Conservation (phyloP, 2,797 vertebrate species). For the Rhincodon typus region DNA sequence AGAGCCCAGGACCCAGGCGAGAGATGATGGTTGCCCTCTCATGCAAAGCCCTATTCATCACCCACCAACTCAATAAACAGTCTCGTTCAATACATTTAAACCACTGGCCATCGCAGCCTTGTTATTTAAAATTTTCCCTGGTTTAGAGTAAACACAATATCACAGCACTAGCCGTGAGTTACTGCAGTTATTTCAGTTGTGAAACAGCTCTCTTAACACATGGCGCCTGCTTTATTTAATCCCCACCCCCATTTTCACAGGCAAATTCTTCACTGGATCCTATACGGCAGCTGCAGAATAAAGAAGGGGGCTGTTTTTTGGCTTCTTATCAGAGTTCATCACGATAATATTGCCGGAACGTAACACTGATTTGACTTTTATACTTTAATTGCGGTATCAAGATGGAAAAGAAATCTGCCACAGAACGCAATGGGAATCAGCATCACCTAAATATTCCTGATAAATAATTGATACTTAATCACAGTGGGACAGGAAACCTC, state of each 20-base stretch:
- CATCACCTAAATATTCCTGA: neutral
- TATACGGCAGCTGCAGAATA: neutral
- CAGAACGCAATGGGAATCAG: neutral
- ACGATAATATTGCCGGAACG: neutral
- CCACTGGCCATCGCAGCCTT: neutral
- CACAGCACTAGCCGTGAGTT: neutral
- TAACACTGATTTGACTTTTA: neutral
- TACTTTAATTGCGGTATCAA: neutral
- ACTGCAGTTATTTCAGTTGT: neutral
- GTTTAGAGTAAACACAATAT: neutral
- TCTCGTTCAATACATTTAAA: neutral
- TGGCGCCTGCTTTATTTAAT: neutral
- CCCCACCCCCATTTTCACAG: neutral
- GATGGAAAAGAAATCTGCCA: neutral
- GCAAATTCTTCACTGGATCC: neutral
- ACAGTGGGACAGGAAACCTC: neutral
- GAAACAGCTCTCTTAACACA: neutral
- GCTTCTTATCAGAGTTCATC: neutral
- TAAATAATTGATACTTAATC: slow-evolving; percentile 13
- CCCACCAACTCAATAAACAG: no score
- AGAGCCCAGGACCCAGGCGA: neutral
- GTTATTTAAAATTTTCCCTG: neutral
- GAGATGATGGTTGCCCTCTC: neutral
- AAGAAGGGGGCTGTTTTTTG: neutral
- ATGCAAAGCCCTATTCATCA: neutral